Evolutionary conservation across 2,113 vertebrate species (phyloP).

Genomic region (Nettapus auritus): DNA sequence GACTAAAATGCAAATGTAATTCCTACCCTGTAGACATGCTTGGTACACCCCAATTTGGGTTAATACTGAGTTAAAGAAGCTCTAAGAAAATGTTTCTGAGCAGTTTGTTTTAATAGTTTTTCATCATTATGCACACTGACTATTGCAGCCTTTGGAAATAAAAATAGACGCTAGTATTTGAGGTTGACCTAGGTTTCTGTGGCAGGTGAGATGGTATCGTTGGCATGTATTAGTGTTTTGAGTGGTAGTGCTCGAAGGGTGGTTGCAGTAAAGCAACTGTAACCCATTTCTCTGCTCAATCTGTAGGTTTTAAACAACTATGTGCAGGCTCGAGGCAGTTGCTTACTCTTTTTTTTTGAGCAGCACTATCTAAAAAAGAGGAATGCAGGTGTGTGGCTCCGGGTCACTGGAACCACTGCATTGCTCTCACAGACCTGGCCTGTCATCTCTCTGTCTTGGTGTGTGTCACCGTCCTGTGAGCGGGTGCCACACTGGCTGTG

Average conservation of each 20-base stretch:
- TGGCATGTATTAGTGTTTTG: not conserved
- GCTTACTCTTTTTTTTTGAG: not conserved
- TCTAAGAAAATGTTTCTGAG: conserved; percentile 2
- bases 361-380: not conserved
- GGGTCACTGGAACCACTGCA: not conserved
- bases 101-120: not conserved
- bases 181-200: not conserved
- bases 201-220: not conserved
- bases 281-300: not conserved
- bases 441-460: fast-evolving
- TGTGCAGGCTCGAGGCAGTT: not conserved
- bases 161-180: not conserved
- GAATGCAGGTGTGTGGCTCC: not conserved
- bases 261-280: not conserved
- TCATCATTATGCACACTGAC: not conserved
- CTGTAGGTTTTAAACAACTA: not conserved
- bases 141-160: not conserved
- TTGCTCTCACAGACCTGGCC: not conserved
- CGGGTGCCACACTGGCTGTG: not conserved
- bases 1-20: conserved; percentile 30
- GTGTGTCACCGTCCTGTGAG: not conserved
- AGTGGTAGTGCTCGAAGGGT: not conserved
- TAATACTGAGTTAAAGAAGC: conserved; percentile 23
- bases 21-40: not conserved
- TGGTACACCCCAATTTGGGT: not conserved